phyloP scores from a whole-genome alignment of 23 tunicate species.

The Botrylloides violaceus region DNA sequence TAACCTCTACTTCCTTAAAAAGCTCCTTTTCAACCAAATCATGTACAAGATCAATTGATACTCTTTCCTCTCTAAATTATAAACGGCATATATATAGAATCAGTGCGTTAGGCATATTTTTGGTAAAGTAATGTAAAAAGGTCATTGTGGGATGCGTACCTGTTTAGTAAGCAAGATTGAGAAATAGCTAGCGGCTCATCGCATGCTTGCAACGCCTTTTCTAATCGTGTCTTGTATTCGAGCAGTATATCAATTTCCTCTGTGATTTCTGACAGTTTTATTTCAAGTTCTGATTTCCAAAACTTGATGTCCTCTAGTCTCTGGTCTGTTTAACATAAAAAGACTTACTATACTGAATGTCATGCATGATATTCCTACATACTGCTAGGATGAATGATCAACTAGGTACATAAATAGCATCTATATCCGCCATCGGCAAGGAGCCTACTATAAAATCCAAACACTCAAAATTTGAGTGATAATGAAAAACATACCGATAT shows the following conservation, averaged over 20 bases:
- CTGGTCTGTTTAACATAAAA: constrained; percentile 38
- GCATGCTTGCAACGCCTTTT: constrained; percentile 73
- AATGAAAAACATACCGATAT: constrained; percentile 36
- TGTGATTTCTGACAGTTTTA: constrained; percentile 48
- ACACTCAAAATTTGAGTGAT: neutral
- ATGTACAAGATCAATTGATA: constrained; percentile 84
- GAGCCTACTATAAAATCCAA: neutral
- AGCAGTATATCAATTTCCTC: constrained; percentile 62
- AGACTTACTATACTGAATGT: too few species aligned
- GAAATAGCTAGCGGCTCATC: constrained; percentile 80
- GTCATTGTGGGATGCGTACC: constrained; percentile 33
- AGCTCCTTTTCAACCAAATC: constrained; percentile 83
- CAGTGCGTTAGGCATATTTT: neutral
- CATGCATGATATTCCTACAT: too few species aligned
- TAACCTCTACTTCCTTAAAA: constrained; percentile 83
- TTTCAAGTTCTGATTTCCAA: constrained; percentile 75
- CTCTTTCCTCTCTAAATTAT: constrained; percentile 49
- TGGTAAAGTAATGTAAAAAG: neutral
- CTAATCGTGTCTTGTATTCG: constrained; percentile 58
- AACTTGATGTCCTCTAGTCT: constrained; percentile 64
- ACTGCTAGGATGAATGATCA: neutral
- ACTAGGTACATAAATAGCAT: neutral
- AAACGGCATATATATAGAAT: neutral
- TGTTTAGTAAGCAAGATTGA: constrained; percentile 58
- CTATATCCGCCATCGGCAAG: too few species aligned